Base-by-base conservation (phyloP, 2,888 invertebrate genomes). In the Calliphora vomitoria region DNA sequence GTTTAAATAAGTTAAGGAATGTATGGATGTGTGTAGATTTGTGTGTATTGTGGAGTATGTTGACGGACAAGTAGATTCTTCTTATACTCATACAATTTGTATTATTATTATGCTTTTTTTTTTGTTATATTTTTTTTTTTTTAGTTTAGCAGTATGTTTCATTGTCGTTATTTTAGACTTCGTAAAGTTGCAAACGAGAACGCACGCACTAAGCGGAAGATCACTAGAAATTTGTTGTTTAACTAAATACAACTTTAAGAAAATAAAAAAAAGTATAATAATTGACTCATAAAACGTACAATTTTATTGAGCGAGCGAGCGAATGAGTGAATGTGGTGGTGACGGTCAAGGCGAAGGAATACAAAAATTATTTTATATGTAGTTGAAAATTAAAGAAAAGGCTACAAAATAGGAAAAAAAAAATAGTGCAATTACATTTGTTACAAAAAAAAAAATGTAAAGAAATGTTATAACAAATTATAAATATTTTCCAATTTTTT, bases 131-230 rank as follows among this genome's bases (percentile, higher is more conserved):
- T 15, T 8, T 58, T 15, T 58, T 55, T 68, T 68, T 68, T 75
- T 68, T 82, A 50, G 82, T 76, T 83, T 72, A 44, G 74, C 72
- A 58, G 71, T 79, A 75, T 87, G 82, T 69, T 85, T 75, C 66
- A 85, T 25, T 79, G 68, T 85, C 74, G 64, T 82, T 82, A 82
- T 50, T 87, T 87, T 85, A 87, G 87, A 87, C 81, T 82, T 85
- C 84, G 87, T 82, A 85, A 75, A 76, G 87, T 82, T 87, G 85
- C 85, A 87, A 87, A 87, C 82, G 87, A 82, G 87, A 87, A 79
- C 82, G 85, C 85, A 87, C 87, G 87, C 87, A 87, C 82, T 53
- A 66, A 87, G 82, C 87, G 87, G 82, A 87, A 87, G 82, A 82
- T 85, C 85, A 75, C 79, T 47, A 15, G 18, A 53, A 66, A 53